These are phyloP conservation scores for Stenodema calcarata DNA, from an alignment of 2,888 invertebrate genomes.

Conservation along the genomic window DNA sequence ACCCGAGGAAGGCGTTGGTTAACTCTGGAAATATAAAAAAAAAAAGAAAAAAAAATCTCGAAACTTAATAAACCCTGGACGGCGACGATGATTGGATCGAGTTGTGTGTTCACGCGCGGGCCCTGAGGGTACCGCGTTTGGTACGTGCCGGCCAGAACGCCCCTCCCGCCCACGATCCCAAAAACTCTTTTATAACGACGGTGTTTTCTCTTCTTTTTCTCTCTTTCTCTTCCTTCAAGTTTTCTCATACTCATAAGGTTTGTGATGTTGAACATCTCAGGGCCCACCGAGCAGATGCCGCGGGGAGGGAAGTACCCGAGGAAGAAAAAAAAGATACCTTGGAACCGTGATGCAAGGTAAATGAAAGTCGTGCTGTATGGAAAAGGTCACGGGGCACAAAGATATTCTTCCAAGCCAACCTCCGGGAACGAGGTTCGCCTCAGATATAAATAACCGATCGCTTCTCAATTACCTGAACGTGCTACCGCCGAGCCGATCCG, in stretches of 20 bases:
- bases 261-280: neutral
- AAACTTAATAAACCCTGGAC: neutral
- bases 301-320: neutral
- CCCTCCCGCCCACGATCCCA: neutral
- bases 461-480: conserved; percentile 37
- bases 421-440: neutral
- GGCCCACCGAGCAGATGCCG: conserved; percentile 29
- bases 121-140: neutral
- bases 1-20: neutral
- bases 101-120: neutral
- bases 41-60: neutral
- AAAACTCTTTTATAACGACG: neutral
- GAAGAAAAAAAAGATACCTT: conserved; percentile 12
- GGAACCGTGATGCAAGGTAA: conserved; percentile 36
- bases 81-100: neutral
- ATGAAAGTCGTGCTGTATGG: conserved; percentile 36
- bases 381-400: conserved; percentile 35
- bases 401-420: neutral
- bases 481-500: conserved; percentile 15
- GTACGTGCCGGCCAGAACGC: neutral
- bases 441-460: conserved; percentile 29
- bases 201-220: neutral
- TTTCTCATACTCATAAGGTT: neutral
- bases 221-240: neutral
- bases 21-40: neutral